Evolutionary conservation across 1,140 invertebrate genomes (phyloP).

Genomic region (Carposina sasakii): DNA sequence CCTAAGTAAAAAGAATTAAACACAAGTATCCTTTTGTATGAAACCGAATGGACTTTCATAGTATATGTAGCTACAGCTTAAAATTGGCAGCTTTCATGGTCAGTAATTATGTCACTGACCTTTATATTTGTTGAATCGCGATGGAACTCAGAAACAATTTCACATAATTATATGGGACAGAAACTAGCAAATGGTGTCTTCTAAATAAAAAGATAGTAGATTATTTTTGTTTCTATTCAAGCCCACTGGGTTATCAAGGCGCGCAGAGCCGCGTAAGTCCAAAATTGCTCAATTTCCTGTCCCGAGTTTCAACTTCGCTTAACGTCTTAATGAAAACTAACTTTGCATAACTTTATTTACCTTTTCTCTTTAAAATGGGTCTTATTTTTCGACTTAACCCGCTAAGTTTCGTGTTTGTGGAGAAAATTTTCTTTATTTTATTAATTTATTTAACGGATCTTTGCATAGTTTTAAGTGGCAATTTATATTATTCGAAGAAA

Average conservation of each 20-base stretch:
- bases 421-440: not conserved
- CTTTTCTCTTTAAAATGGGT: constrained; percentile 39
- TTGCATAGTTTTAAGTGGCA: not conserved
- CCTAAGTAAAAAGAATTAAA: too few species aligned
- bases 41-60: too few species aligned
- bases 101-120: too few species aligned
- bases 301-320: constrained; percentile 41
- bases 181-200: constrained; percentile 40
- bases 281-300: constrained; percentile 56
- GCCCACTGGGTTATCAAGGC: constrained; percentile 3
- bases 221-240: constrained; percentile 24
- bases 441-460: not conserved
- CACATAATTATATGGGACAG: too few species aligned
- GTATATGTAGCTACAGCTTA: too few species aligned
- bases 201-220: constrained; percentile 29
- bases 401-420: constrained; percentile 10
- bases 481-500: not conserved
- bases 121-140: too few species aligned
- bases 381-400: constrained; percentile 36
- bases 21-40: too few species aligned
- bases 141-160: too few species aligned
- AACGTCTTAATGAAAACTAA: constrained; percentile 55
- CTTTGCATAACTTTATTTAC: constrained; percentile 42
- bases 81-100: too few species aligned
- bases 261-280: constrained; percentile 37